phyloP scores from a whole-genome alignment of 2,888 invertebrate species.

The Sturmia bella region DNA sequence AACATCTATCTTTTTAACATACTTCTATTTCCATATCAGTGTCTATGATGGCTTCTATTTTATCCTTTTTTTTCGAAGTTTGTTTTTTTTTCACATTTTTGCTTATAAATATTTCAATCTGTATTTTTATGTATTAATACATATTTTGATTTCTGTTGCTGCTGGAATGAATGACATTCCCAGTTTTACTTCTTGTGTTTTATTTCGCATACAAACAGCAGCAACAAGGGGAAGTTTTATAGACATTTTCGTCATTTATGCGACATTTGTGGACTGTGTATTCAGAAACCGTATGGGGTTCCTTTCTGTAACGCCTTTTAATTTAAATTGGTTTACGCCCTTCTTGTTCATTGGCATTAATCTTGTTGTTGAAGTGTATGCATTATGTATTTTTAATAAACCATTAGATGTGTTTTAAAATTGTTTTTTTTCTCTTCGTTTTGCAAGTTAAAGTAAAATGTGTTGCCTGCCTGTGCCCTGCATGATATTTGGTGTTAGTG shows the following conservation, averaged over 20 bases:
- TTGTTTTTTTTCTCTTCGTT: neutral
- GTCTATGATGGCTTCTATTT: slow-evolving; percentile 42
- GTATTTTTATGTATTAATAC: slow-evolving; percentile 31
- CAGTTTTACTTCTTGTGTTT: slow-evolving; percentile 3
- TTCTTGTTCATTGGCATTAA: slow-evolving; percentile 68
- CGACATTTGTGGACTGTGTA: slow-evolving; percentile 68
- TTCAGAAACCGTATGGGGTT: slow-evolving; percentile 68
- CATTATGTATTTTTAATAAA: slow-evolving; percentile 70
- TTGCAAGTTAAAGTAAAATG: neutral
- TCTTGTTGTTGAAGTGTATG: slow-evolving; percentile 62
- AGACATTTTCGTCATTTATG: slow-evolving; percentile 69
- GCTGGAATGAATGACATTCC: slow-evolving; percentile 39
- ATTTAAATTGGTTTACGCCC: slow-evolving; percentile 70
- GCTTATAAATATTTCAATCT: slow-evolving; percentile 69
- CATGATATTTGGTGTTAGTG: slow-evolving; percentile 13
- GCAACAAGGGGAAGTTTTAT: slow-evolving; percentile 64
- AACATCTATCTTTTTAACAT: neutral
- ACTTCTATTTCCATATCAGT: slow-evolving; percentile 24
- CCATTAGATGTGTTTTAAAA: slow-evolving; percentile 49
- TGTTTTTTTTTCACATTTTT: slow-evolving; percentile 37
- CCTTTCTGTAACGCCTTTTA: slow-evolving; percentile 68
- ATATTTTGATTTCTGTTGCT: slow-evolving; percentile 43
- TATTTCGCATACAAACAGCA: slow-evolving; percentile 18
- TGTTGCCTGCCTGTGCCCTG: slow-evolving; percentile 7
- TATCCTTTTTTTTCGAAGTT: slow-evolving; percentile 16